Percentiles rank a stretch among this genome's conserved stretches.
These are phyloP conservation scores for Phyto melanocephala DNA, from an alignment of 2,888 invertebrate genomes.

Conservation along the genomic window DNA sequence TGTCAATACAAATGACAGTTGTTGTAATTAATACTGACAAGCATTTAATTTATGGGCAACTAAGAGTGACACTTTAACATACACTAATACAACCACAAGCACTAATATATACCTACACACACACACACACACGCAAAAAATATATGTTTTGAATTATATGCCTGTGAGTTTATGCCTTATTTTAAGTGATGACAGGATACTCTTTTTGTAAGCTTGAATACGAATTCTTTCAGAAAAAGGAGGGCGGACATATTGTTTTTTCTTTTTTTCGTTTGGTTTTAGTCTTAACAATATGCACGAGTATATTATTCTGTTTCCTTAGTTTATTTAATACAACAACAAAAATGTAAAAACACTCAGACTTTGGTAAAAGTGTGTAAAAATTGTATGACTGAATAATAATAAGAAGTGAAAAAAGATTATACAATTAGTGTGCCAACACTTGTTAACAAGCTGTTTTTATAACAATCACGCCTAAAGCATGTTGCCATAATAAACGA, in stretches of 20 bases:
- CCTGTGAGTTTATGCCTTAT: constrained; percentile 1
- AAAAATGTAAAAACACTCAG: neutral
- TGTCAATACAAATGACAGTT: constrained; percentile 68
- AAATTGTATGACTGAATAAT: constrained; percentile 40
- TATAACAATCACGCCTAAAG: constrained; percentile 73
- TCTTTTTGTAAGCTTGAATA: neutral
- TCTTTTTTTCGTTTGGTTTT: constrained; percentile 32
- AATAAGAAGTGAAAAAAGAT: constrained; percentile 49
- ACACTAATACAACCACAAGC: constrained; percentile 30
- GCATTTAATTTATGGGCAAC: constrained; percentile 69
- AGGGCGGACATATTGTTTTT: constrained; percentile 61
- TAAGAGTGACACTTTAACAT: constrained; percentile 62
- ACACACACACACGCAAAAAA: neutral
- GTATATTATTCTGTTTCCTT: constrained; percentile 31
- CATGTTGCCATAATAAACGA: constrained; percentile 65
- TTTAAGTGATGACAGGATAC: constrained; percentile 61
- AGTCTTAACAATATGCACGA: neutral
- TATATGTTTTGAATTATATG: constrained; percentile 13
- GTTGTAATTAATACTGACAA: constrained; percentile 71
- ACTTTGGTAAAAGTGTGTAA: constrained; percentile 38
- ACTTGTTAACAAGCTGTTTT: constrained; percentile 75
- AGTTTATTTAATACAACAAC: constrained; percentile 30
- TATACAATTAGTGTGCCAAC: constrained; percentile 76
- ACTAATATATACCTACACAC: neutral
- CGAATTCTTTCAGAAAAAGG: constrained; percentile 20